phyloP scores from a whole-genome alignment of 37 sponge, comb jelly and placozoan genomes.

The Axinella damicornis region DNA sequence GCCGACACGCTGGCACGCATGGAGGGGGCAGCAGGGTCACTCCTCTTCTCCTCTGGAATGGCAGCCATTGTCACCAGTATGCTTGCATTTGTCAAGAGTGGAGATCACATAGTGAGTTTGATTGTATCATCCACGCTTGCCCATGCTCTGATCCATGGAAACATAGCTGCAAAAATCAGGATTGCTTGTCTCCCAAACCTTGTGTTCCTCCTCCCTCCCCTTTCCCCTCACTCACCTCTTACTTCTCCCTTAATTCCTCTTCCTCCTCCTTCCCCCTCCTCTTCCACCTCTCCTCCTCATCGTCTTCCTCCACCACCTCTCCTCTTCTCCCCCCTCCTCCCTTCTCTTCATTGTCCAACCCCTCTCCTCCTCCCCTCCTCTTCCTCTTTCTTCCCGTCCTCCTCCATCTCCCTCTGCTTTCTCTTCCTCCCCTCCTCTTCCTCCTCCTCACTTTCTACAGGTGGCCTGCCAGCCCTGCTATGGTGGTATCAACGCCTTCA shows the following conservation, averaged over 20 bases:
- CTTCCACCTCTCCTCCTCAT: neutral
- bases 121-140: neutral
- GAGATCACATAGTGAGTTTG: slow-evolving; percentile 65
- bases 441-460: neutral
- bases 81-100: slow-evolving; percentile 47
- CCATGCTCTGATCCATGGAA: neutral
- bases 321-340: neutral
- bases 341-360: no score
- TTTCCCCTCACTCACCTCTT: no score
- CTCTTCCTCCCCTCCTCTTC: neutral
- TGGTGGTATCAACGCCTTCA: slow-evolving; percentile 24
- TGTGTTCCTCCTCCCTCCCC: no score
- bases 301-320: neutral
- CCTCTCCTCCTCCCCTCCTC: neutral
- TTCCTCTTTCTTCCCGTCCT: neutral
- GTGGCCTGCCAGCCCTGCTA: slow-evolving; percentile 38
- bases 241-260: neutral
- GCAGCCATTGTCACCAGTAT: slow-evolving; percentile 54
- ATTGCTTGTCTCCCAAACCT: no score
- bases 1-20: slow-evolving; percentile 36
- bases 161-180: no score
- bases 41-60: slow-evolving; percentile 69
- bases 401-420: neutral
- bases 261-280: neutral
- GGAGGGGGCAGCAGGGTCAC: slow-evolving; percentile 63